Evolutionary conservation across 1,140 invertebrate genomes (phyloP), one percentile per base, ranked within the genome.

Genomic region (Lasioglossum baleicum): DNA sequence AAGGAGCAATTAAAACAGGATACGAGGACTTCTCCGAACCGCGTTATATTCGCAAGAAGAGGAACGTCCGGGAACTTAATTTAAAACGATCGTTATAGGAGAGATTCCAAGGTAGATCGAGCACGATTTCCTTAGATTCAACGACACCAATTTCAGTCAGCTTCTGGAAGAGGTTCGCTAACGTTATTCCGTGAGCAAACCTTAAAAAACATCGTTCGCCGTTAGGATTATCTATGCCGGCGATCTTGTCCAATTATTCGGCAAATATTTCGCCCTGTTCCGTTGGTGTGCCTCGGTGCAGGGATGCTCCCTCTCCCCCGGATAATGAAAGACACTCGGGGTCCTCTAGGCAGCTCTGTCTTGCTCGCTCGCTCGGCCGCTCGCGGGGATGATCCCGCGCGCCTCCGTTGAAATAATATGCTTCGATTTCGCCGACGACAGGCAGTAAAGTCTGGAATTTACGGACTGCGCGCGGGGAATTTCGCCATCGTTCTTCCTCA

Each of bases 361-460:
- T 56, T 15, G 15, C 51, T 17, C 51, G 51, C n/a, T 72, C 22
- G 17, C 11, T 31, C 35, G 20, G 17, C 22, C 40, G 22, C 11
- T 5, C 17, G 35, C 56, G 72, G 15, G n/a, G 60, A 78, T 78
- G n/a, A 70, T 42, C 26, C 73, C 20, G 42, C 42, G 69, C 56
- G 65, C 31, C 42, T 42, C 40, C 67, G 67, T 13, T 65, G 75
- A 79, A 82, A 79, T 82, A 79, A 82, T 79, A 72, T 66, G 75
- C 80, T 72, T 60, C 75, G 80, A 82, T 78, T 82, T 82, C 75
- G 26, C 74, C 75, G 78, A 67, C 78, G 71, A 80, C 78, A 75
- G 68, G 71, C 72, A 75, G 60, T 75, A 80, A 75, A 75, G 71
- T 4, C 53, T 15, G 67, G 76, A 79, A 79, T 72, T 65, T 72